Conservation (phyloP, 2,888 invertebrate genomes). For the Clostera curtula region DNA sequence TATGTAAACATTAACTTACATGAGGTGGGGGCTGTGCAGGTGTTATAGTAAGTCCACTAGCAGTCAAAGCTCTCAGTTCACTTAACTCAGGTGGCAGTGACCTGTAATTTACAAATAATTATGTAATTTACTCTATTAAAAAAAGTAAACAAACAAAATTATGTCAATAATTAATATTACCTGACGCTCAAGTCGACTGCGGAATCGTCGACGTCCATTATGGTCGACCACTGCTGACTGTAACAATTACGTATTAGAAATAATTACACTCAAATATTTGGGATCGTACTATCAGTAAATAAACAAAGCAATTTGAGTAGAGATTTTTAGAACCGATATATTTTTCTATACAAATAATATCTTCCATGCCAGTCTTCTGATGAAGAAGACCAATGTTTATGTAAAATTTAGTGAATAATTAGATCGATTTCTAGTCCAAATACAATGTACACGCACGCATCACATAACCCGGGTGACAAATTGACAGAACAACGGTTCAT, state of each 20-base stretch:
- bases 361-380: too few species aligned
- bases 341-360: too few species aligned
- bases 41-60: slow-evolving; percentile 77
- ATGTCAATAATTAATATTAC: slow-evolving; percentile 53
- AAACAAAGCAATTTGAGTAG: too few species aligned
- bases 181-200: slow-evolving; percentile 92
- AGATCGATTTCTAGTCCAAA: slow-evolving; percentile 29
- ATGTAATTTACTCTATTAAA: slow-evolving; percentile 21
- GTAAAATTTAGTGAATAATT: slow-evolving; percentile 5
- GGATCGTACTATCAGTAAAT: slow-evolving; percentile 29
- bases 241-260: slow-evolving; percentile 33
- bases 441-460: slow-evolving; percentile 46
- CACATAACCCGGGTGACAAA: slow-evolving; percentile 37
- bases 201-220: slow-evolving; percentile 92
- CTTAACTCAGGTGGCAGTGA: slow-evolving; percentile 69
- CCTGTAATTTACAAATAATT: slow-evolving; percentile 33
- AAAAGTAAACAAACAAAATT: slow-evolving; percentile 15
- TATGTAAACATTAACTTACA: slow-evolving; percentile 41
- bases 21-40: slow-evolving; percentile 76
- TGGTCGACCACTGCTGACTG: slow-evolving; percentile 43
- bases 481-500: slow-evolving; percentile 28
- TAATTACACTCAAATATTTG: slow-evolving; percentile 25
- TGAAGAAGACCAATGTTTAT: not conserved
- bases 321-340: too few species aligned
- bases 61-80: slow-evolving; percentile 76